Conservation (phyloP, 1,140 invertebrate genomes). For the Brachionus calyciflorus region DNA sequence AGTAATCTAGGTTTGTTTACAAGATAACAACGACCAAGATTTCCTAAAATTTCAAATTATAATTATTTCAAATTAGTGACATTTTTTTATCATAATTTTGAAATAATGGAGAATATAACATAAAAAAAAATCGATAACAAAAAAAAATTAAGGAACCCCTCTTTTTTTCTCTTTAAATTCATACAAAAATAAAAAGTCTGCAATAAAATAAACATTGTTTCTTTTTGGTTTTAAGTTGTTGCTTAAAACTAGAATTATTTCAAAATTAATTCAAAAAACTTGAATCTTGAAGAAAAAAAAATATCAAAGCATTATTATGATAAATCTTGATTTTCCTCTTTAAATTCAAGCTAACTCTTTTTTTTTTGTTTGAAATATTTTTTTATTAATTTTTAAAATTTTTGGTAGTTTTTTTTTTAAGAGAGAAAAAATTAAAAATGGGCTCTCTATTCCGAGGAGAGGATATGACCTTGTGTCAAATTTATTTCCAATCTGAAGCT, state of each 20-base stretch:
- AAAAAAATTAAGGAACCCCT: too few relatives aligned
- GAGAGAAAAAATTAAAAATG: conserved; percentile 53
- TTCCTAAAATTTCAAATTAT: too few relatives aligned
- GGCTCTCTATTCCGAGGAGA: conserved; percentile 61
- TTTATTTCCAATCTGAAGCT: conserved; percentile 61
- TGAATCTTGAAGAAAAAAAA: not conserved
- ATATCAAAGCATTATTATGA: not conserved
- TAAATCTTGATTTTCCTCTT: not conserved
- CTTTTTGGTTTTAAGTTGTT: too few relatives aligned
- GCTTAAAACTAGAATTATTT: not conserved
- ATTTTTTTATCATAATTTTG: not conserved
- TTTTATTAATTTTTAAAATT: not conserved
- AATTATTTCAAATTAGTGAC: not conserved
- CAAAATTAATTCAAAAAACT: conserved; percentile 1
- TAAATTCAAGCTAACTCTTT: not conserved
- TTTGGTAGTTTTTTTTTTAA: not conserved
- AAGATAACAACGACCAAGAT: too few relatives aligned
- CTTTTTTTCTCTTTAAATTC: not conserved
- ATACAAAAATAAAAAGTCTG: not conserved
- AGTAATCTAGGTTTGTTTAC: not conserved
- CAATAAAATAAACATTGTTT: not conserved
- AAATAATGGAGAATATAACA: not conserved
- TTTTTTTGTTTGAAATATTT: too few relatives aligned
- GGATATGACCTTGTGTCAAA: conserved; percentile 62
- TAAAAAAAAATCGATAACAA: not conserved